Evolutionary conservation across 2,888 invertebrate species (phyloP), one percentile per base, ranked within the genome.

Genomic region (Diogma glabrata): DNA sequence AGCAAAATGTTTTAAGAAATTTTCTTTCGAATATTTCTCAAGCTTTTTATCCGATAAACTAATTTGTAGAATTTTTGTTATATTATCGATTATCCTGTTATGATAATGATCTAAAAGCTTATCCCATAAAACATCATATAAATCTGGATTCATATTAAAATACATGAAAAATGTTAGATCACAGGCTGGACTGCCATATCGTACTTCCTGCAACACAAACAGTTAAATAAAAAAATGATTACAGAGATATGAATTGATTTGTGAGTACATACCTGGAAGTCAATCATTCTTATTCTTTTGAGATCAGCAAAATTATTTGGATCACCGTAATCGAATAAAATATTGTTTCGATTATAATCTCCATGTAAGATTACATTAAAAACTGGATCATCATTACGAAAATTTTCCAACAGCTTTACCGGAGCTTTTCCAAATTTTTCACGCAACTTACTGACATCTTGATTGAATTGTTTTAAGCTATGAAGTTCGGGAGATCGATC

Each of bases 341-440:
- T 67, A 58, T 69, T 69, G 57, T 70, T 69, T 4, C 70, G 62
- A 59, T 69, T 69, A 52, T 61, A 69, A 49, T 69, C 69, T 10
- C 69, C 69, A 52, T 69, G 69, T 8, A 65, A 55, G 20, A 69
- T 63, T 2, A 63, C 63, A 5, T 58, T 60, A 55, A 67, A 69
- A 4, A 55, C 45, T 8, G 53, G 54, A 51, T 69, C 67, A 23
- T 57, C 53, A 36, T 59, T 50, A 49, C 65, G 61, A 47, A 68
- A 57, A 4, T 52, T 56, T 51, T 69, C 66, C 51, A 69, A 36
- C 7, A 70, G 54, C 8, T 55, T 49, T 8, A 59, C 55, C 3
- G 70, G 69, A n/a, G 60, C 55, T 0, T 51, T 51, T 48, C 61
- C 63, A 53, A 64, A 67, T 40, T 63, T 63, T 1, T 51, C 51